A percentile compares a stretch with the other conserved stretches of the same genome.
Evolutionary conservation across 2,797 vertebrate species (phyloP).

Genomic region (Urophycis tenuis): DNA sequence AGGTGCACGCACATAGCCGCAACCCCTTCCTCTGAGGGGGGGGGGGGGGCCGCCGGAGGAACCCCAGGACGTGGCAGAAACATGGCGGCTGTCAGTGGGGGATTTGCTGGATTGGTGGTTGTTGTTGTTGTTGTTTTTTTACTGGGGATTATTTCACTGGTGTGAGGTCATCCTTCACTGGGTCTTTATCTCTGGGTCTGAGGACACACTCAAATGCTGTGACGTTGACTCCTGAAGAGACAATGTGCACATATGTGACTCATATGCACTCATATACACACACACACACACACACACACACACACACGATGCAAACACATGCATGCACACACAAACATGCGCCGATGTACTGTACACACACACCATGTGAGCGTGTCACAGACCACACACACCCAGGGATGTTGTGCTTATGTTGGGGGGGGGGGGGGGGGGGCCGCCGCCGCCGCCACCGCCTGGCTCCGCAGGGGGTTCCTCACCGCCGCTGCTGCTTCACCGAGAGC

Average conservation of each 20-base stretch:
- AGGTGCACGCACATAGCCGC: conserved; percentile 61
- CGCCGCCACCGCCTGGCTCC: conserved; percentile 24
- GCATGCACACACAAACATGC: conserved; percentile 22
- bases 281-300: conserved; percentile 9
- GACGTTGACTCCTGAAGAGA: conserved; percentile 55
- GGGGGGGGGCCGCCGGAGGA: neutral
- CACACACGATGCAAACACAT: conserved; percentile 21
- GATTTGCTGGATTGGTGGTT: neutral
- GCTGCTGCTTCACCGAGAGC: conserved; percentile 66
- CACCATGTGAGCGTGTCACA: neutral
- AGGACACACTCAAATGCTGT: conserved; percentile 55
- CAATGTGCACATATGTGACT: neutral
- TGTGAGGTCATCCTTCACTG: neutral
- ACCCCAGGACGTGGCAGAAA: conserved; percentile 16
- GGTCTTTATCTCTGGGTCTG: conserved; percentile 9
- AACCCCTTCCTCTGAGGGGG: conserved; percentile 73
- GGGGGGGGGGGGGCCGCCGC: too few relatives aligned
- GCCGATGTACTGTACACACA: neutral
- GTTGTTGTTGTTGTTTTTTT: neutral
- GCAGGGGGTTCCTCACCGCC: conserved; percentile 47
- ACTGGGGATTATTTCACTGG: neutral
- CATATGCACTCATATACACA: conserved; percentile 11
- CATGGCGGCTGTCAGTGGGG: neutral
- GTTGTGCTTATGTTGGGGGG: neutral
- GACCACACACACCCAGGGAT: neutral